Conservation (phyloP, 2,888 invertebrate species). For the Ellobium chinense region DNA sequence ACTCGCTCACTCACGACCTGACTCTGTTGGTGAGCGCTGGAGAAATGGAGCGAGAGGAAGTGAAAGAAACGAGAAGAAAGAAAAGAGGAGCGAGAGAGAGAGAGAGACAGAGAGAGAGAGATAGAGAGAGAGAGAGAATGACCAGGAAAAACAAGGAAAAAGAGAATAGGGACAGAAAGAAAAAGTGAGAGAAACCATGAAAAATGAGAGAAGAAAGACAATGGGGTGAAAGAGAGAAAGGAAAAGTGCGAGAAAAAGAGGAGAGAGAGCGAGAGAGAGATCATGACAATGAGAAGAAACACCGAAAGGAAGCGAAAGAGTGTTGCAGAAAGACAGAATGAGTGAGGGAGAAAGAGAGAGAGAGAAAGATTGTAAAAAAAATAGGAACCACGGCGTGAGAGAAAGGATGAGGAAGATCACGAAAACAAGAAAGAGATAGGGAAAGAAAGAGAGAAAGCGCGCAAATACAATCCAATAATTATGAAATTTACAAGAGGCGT, state of each 20-base stretch:
- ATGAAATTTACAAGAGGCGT: no score
- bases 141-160: neutral
- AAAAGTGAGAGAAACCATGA: neutral
- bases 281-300: neutral
- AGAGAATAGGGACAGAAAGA: neutral
- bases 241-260: conserved; percentile 38
- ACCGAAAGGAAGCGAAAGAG: neutral
- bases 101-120: neutral
- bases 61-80: neutral
- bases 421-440: neutral
- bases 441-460: neutral
- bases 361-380: conserved; percentile 6
- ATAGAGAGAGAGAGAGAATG: neutral
- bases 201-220: neutral
- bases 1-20: neutral
- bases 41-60: neutral
- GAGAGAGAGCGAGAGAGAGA: neutral
- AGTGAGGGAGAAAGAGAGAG: neutral
- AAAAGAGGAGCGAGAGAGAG: neutral
- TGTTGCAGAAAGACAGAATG: neutral
- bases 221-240: conserved; percentile 29
- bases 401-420: neutral
- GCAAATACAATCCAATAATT: no score
- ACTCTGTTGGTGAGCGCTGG: conserved; percentile 18
- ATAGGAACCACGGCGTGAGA: neutral